phyloP scores from a whole-genome alignment of 2,797 vertebrate genomes.

The Clarias platycephalus region DNA sequence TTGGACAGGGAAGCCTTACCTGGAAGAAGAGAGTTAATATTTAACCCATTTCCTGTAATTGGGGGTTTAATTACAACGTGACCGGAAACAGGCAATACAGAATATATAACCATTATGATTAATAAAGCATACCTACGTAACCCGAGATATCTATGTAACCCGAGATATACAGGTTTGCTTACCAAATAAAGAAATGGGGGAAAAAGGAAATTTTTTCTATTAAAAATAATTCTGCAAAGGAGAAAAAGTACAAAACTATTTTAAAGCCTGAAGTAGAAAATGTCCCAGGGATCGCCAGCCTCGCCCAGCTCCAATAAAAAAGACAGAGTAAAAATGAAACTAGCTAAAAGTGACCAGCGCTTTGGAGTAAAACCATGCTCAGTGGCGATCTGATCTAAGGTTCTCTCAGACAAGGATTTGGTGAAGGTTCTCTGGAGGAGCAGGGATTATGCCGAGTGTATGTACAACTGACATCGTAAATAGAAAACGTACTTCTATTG shows the following conservation, averaged over 20 bases:
- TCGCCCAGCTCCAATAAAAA: not conserved
- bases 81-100: not conserved
- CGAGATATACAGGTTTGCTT: too few species aligned
- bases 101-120: not conserved
- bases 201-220: too few species aligned
- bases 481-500: too few species aligned
- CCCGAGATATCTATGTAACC: too few species aligned
- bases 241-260: too few species aligned
- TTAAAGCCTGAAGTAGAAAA: not conserved
- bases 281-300: too few species aligned
- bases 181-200: too few species aligned
- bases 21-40: not conserved
- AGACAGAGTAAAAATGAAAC: not conserved
- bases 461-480: too few species aligned
- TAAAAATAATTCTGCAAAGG: too few species aligned
- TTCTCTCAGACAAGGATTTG: not conserved
- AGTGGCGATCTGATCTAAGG: not conserved
- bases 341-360: not conserved
- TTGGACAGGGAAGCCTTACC: not conserved
- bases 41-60: not conserved
- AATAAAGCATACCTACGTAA: not conserved
- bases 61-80: not conserved
- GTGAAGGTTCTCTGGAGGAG: not conserved
- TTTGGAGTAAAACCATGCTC: too few species aligned
- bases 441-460: too few species aligned